Evolutionary conservation across 2,888 invertebrate genomes (phyloP).

Genomic region (Gerosis bhagava): DNA sequence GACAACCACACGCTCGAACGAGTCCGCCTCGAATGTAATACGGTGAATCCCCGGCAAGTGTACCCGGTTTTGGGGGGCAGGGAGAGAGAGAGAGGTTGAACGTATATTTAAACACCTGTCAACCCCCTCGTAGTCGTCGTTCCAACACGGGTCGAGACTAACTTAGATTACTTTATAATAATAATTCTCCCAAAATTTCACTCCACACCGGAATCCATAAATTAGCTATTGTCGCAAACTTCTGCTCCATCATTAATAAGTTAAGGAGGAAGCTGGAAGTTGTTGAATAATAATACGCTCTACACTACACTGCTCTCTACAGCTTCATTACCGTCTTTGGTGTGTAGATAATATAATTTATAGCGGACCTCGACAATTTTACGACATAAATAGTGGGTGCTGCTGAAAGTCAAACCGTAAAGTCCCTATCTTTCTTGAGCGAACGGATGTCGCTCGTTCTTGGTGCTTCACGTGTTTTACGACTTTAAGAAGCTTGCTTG

Average conservation of each 20-base stretch:
- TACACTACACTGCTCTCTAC: slow-evolving; percentile 30
- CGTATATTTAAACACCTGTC: slow-evolving; percentile 75
- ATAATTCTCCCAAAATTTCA: slow-evolving; percentile 67
- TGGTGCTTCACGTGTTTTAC: slow-evolving; percentile 37
- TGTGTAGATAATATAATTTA: slow-evolving; percentile 54
- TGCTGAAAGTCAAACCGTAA: slow-evolving; percentile 55
- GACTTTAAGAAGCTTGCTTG: slow-evolving; percentile 25
- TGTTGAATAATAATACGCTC: slow-evolving; percentile 49
- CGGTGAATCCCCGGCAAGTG: slow-evolving; percentile 48
- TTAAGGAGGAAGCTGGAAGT: slow-evolving; percentile 45
- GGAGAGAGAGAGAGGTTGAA: slow-evolving; percentile 49
- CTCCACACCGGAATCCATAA: slow-evolving; percentile 65
- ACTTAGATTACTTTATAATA: slow-evolving; percentile 80
- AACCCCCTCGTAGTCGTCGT: slow-evolving; percentile 61
- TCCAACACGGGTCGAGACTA: slow-evolving; percentile 61
- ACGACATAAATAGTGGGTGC: slow-evolving; percentile 57
- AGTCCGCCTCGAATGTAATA: slow-evolving; percentile 51
- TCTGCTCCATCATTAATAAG: slow-evolving; percentile 65
- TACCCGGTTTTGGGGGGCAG: too few relatives aligned
- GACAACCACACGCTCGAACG: slow-evolving; percentile 42
- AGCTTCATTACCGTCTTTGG: slow-evolving; percentile 58
- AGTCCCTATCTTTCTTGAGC: slow-evolving; percentile 52
- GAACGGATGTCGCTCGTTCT: slow-evolving; percentile 43
- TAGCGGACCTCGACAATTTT: slow-evolving; percentile 55
- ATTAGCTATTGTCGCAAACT: slow-evolving; percentile 65